Evolutionary conservation across 1,140 invertebrate species (phyloP).

Genomic region (Bombus superbus): DNA sequence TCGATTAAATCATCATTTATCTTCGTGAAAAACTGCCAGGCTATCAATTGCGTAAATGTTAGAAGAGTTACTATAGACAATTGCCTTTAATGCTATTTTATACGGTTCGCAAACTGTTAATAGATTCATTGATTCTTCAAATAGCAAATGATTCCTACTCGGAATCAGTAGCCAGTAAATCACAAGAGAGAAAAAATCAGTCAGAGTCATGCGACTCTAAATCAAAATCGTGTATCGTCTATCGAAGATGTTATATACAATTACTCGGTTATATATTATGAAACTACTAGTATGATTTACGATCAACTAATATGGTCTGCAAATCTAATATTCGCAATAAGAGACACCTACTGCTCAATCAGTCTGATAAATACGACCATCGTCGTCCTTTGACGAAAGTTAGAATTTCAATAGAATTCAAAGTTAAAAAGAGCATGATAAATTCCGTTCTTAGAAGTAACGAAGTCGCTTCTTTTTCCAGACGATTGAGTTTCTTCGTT

Average conservation of each 20-base stretch:
- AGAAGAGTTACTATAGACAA: constrained; percentile 8
- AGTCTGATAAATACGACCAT: neutral
- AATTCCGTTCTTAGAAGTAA: neutral
- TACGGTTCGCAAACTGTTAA: constrained; percentile 17
- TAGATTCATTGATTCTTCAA: constrained; percentile 27
- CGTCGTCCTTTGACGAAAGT: neutral
- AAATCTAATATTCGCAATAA: neutral
- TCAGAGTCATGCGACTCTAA: neutral
- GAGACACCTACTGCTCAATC: neutral
- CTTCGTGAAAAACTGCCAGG: constrained; percentile 23
- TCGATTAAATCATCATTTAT: constrained; percentile 8
- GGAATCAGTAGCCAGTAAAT: neutral
- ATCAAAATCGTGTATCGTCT: neutral
- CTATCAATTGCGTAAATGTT: neutral
- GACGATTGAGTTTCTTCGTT: neutral
- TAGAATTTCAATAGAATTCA: neutral
- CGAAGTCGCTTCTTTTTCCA: neutral
- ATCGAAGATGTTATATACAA: neutral
- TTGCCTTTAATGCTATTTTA: constrained; percentile 37
- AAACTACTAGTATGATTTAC: neutral
- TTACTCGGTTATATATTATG: neutral
- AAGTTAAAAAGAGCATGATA: neutral
- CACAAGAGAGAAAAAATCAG: constrained; percentile 4
- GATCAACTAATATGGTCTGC: neutral
- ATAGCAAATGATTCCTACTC: constrained; percentile 14